These are phyloP conservation scores for Verasper variegatus DNA, from an alignment of 2,113 vertebrate genomes.

Conservation along the genomic window DNA sequence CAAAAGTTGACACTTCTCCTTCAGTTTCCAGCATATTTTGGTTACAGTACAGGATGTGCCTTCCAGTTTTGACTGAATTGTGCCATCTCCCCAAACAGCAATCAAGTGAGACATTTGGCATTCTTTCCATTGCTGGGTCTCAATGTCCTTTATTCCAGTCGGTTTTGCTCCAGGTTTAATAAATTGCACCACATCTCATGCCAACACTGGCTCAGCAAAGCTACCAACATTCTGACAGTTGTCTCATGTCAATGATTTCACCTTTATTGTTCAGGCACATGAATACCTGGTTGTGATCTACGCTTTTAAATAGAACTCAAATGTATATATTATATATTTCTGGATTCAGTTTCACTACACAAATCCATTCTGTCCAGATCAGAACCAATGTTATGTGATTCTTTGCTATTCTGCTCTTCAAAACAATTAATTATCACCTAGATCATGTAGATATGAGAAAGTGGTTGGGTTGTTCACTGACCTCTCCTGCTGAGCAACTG, in stretches of 20 bases:
- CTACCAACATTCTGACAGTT: conserved; percentile 12
- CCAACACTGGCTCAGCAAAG: conserved; percentile 31
- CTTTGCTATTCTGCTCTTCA: no score
- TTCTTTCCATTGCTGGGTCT: conserved; percentile 29
- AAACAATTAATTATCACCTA: no score
- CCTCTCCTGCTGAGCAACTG: no score
- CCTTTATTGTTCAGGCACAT: neutral
- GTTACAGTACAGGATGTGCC: conserved; percentile 24
- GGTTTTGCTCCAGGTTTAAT: conserved; percentile 37
- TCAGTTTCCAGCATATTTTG: conserved; percentile 43
- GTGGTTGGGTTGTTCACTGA: no score
- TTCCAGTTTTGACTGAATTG: conserved; percentile 40
- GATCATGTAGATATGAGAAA: no score
- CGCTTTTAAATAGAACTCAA: neutral
- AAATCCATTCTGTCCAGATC: neutral
- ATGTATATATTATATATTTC: neutral
- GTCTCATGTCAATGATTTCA: conserved; percentile 29
- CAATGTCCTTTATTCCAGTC: conserved; percentile 52
- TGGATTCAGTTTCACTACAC: neutral
- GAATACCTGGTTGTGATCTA: conserved; percentile 2
- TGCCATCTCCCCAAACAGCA: conserved; percentile 44
- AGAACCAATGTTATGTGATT: neutral
- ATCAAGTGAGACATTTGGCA: conserved; percentile 30
- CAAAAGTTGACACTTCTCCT: conserved; percentile 32
- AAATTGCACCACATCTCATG: conserved; percentile 40